Percentiles rank a stretch among this genome's conserved stretches.
Conservation (phyloP, 2,113 vertebrate species). For the Istiophorus platypterus region DNA sequence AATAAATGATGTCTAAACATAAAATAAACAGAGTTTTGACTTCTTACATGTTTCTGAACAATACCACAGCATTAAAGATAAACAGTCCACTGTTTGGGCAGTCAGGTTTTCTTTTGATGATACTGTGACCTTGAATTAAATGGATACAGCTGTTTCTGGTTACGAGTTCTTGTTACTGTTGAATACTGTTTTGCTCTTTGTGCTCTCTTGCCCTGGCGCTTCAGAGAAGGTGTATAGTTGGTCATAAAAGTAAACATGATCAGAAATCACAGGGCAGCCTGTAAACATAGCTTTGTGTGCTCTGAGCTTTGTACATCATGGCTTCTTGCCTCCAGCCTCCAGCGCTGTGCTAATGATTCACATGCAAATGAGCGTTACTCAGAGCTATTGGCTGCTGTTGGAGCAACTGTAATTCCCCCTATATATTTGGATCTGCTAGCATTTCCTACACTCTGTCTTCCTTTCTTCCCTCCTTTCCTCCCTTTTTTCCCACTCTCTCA, state of each 20-base stretch:
- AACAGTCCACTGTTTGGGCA: slow-evolving; percentile 5
- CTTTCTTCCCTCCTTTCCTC: not conserved
- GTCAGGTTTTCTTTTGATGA: slow-evolving; percentile 24
- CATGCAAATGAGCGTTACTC: slow-evolving; percentile 75
- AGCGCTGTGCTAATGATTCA: slow-evolving; percentile 76
- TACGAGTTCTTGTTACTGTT: slow-evolving; percentile 20
- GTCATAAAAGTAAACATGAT: slow-evolving; percentile 58
- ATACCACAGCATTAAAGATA: not conserved
- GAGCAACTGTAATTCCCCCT: slow-evolving; percentile 54
- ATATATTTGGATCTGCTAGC: slow-evolving; percentile 55
- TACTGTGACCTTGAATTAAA: slow-evolving; percentile 56
- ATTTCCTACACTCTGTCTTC: slow-evolving; percentile 36
- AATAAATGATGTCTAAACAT: not conserved
- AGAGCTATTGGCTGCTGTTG: slow-evolving; percentile 51
- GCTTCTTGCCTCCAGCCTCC: slow-evolving; percentile 70
- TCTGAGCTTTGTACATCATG: slow-evolving; percentile 60
- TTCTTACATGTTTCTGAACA: slow-evolving; percentile 8
- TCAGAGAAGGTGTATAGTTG: slow-evolving; percentile 47
- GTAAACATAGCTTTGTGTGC: slow-evolving; percentile 64
- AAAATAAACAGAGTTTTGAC: not conserved
- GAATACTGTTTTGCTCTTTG: slow-evolving; percentile 15
- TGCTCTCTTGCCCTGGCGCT: not conserved
- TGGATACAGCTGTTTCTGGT: not conserved
- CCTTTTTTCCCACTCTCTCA: slow-evolving; percentile 3
- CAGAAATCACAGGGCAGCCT: slow-evolving; percentile 50